phyloP scores from a whole-genome alignment of 2,113 vertebrate genomes.

The Pangasianodon hypophthalmus region DNA sequence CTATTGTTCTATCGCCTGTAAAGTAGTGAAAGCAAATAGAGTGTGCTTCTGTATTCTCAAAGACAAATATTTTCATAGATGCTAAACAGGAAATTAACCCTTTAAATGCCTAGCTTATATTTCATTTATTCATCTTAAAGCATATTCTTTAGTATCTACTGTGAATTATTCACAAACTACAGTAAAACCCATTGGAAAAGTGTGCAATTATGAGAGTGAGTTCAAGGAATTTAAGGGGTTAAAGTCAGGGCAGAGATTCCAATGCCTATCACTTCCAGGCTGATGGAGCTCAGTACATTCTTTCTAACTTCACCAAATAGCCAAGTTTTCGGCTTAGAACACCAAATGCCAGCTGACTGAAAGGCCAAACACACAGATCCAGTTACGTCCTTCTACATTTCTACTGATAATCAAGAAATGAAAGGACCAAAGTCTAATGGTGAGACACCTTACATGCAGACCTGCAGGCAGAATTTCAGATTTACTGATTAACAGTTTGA shows the following conservation, averaged over 20 bases:
- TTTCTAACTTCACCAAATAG: background rate
- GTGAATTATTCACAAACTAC: background rate
- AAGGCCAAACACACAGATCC: conserved; percentile 3
- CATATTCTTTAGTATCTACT: too few species aligned
- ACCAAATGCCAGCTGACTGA: background rate
- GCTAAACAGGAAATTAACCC: background rate
- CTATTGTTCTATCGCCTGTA: background rate
- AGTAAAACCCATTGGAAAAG: background rate
- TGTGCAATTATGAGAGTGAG: background rate
- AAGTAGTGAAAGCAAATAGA: background rate
- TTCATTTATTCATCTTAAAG: background rate
- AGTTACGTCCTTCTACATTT: conserved; percentile 15
- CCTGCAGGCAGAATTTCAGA: background rate
- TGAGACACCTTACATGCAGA: background rate
- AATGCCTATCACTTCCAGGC: background rate
- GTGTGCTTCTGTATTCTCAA: background rate
- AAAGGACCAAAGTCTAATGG: conserved; percentile 8
- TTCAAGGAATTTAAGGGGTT: background rate
- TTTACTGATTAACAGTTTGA: conserved; percentile 7
- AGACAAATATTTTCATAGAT: background rate
- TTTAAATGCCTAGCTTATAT: background rate
- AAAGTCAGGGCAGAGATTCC: conserved; percentile 5
- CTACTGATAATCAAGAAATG: conserved; percentile 25
- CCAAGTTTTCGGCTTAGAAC: background rate
- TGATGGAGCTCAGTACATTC: conserved; percentile 12